These are phyloP conservation scores for Theonella swinhoei DNA, from an alignment of 37 sponge, comb jelly and placozoan species.

Conservation along the genomic window DNA sequence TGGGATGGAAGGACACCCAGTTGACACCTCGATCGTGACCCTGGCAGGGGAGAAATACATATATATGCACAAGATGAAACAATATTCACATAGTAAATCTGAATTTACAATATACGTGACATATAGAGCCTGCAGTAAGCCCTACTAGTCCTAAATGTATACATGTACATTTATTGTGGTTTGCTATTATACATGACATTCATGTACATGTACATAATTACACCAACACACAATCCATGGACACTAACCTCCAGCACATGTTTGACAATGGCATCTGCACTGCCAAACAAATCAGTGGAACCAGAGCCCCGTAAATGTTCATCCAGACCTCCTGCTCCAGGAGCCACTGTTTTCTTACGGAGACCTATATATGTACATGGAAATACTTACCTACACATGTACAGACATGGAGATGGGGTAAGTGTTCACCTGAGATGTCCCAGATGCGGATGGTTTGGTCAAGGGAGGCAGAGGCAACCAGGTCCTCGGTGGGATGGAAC, in stretches of 20 bases:
- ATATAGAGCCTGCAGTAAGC: too few relatives aligned
- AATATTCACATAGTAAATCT: too few relatives aligned
- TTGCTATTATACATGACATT: too few relatives aligned
- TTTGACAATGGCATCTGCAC: conserved; percentile 87
- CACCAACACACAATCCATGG: too few relatives aligned
- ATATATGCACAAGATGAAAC: background rate
- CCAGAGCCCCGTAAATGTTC: conserved; percentile 62
- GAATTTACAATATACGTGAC: too few relatives aligned
- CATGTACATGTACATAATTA: background rate
- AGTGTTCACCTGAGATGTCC: conserved; percentile 87
- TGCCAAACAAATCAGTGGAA: conserved; percentile 93
- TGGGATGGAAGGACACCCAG: conserved; percentile 97
- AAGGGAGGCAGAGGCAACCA: conserved; percentile 94
- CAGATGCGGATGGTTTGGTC: conserved; percentile 98
- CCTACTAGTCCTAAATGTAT: too few relatives aligned
- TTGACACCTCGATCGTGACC: conserved; percentile 99
- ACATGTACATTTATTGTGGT: background rate
- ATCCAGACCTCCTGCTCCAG: conserved; percentile 76
- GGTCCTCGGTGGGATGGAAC: conserved; percentile 97
- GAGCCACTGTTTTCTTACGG: conserved; percentile 90
- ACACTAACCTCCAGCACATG: conserved; percentile 95
- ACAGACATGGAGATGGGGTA: background rate
- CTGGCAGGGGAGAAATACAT: conserved; percentile 13
- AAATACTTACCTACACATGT: conserved; percentile 7
- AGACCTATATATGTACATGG: conserved; percentile 43